A percentile compares a stretch with the other conserved stretches of the same genome.
phyloP scores from a whole-genome alignment of 23 tunicate genomes.

The Oikopleura dioica region DNA sequence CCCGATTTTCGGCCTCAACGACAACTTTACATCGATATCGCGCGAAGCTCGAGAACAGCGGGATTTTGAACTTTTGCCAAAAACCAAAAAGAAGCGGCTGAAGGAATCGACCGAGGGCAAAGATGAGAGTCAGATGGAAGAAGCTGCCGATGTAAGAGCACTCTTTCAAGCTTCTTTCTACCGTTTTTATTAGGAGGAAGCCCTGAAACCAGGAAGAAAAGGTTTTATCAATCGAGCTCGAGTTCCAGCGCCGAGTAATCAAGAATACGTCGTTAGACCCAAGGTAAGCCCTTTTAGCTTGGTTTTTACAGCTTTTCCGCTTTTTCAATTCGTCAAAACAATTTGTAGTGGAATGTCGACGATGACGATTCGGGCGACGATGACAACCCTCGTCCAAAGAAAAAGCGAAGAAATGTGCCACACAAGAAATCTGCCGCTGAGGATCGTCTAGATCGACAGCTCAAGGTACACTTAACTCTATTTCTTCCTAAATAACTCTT shows the following conservation, averaged over 20 bases:
- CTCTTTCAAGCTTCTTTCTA: too few species aligned
- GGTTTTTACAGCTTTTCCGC: too few species aligned
- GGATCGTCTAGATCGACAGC: background rate
- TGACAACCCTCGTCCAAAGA: background rate
- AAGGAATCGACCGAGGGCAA: constrained; percentile 14
- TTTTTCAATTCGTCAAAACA: background rate
- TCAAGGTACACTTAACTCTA: too few species aligned
- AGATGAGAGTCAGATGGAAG: constrained; percentile 6
- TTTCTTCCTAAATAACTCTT: too few species aligned
- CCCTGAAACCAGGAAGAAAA: constrained; percentile 52
- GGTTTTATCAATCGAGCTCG: constrained; percentile 89
- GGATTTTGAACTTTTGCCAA: constrained; percentile 81
- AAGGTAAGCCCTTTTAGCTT: constrained; percentile 15
- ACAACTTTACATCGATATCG: constrained; percentile 75
- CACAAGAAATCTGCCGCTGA: background rate
- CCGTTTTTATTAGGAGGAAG: too few species aligned
- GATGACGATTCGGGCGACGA: background rate
- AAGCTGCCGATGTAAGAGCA: too few species aligned
- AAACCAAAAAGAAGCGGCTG: constrained; percentile 40
- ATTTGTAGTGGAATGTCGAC: background rate
- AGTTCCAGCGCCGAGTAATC: constrained; percentile 74
- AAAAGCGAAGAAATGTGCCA: background rate
- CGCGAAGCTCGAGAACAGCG: constrained; percentile 83
- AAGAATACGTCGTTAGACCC: constrained; percentile 82
- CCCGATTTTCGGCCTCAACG: constrained; percentile 80